phyloP scores from a whole-genome alignment of 2,797 vertebrate species.

The Margarornis squamiger region DNA sequence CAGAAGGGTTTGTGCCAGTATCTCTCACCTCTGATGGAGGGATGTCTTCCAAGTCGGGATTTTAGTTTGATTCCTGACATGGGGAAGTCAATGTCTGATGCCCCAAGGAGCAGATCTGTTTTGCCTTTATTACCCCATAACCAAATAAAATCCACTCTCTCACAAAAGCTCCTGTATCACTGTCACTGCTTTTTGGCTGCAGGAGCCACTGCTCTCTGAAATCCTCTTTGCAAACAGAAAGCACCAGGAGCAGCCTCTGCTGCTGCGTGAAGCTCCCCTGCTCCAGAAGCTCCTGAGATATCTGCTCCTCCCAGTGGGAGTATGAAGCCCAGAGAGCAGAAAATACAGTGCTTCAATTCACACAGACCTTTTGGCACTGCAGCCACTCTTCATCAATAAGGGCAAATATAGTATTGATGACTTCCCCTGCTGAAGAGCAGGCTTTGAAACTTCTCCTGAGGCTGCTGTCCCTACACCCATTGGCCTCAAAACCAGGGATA shows the following conservation, averaged over 20 bases:
- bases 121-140: background rate
- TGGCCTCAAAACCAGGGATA: rapidly evolving
- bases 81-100: background rate
- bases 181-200: background rate
- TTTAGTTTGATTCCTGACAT: background rate
- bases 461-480: rapidly evolving
- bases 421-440: background rate
- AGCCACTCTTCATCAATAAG: background rate
- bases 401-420: background rate
- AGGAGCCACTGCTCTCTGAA: background rate
- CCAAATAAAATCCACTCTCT: background rate
- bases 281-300: background rate
- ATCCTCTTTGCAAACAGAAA: background rate
- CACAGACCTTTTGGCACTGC: background rate
- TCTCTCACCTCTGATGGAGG: background rate
- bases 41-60: background rate
- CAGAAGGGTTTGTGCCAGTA: background rate
- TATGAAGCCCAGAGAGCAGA: background rate
- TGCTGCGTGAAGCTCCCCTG: background rate
- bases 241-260: background rate
- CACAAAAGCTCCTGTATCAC: background rate
- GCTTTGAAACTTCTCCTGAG: background rate
- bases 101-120: background rate
- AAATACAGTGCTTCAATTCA: background rate
- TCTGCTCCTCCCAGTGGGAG: background rate